phyloP scores from a whole-genome alignment of 2,113 vertebrate species.

The Oplegnathus fasciatus region DNA sequence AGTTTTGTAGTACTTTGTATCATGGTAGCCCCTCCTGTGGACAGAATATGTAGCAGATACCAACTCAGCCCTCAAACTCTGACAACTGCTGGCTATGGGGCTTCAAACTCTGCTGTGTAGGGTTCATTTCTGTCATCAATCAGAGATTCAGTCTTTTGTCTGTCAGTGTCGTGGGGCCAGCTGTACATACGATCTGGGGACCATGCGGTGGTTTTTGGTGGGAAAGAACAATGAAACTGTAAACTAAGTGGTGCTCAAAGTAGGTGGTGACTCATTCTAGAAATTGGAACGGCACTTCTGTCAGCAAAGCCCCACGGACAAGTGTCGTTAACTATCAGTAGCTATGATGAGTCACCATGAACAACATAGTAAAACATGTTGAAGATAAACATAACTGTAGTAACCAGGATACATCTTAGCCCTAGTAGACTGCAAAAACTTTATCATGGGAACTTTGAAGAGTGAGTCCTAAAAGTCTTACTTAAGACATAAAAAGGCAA shows the following conservation, averaged over 20 bases:
- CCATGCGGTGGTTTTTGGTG: conserved; percentile 49
- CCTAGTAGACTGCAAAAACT: not conserved
- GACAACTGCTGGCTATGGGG: conserved; percentile 53
- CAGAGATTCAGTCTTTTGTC: conserved; percentile 47
- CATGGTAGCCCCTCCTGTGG: conserved; percentile 78
- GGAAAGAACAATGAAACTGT: conserved; percentile 33
- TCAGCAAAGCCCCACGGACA: conserved; percentile 28
- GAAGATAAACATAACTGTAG: conserved; percentile 7
- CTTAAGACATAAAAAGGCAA: not conserved
- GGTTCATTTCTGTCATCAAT: conserved; percentile 69
- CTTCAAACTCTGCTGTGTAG: conserved; percentile 73
- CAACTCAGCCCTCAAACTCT: conserved; percentile 65
- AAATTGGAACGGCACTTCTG: conserved; percentile 28
- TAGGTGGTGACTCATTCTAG: conserved; percentile 34
- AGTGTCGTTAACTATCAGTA: conserved; percentile 13
- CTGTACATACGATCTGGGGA: conserved; percentile 62
- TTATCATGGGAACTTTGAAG: conserved; percentile 2
- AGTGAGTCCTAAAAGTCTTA: conserved; percentile 20
- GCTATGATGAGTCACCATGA: conserved; percentile 49
- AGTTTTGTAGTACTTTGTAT: conserved; percentile 99
- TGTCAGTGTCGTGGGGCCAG: conserved; percentile 52
- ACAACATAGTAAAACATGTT: conserved; percentile 42
- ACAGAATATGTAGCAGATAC: conserved; percentile 82
- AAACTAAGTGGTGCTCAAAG: conserved; percentile 38
- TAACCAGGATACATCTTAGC: conserved; percentile 3